phyloP scores from a whole-genome alignment of 2,797 vertebrate genomes.

The Rousettus madagascariensis region DNA sequence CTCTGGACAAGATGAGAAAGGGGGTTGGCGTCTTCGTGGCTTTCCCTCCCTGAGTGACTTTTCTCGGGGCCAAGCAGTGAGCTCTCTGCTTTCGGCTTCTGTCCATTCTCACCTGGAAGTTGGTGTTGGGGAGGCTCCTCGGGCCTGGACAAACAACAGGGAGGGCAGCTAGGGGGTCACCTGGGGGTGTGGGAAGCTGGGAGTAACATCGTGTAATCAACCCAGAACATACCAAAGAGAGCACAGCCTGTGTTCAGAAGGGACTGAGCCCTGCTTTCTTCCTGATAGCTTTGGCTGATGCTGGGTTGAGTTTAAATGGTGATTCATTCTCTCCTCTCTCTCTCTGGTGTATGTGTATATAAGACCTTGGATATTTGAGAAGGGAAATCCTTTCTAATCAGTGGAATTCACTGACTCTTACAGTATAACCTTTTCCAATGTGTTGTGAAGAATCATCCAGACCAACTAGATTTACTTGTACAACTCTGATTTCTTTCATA shows the following conservation, averaged over 20 bases:
- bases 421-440: conserved; percentile 43
- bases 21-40: background rate
- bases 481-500: conserved; percentile 26
- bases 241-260: conserved; percentile 64
- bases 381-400: conserved; percentile 83
- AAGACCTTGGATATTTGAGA: conserved; percentile 83
- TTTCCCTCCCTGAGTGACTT: fast-evolving
- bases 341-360: conserved; percentile 72
- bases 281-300: conserved; percentile 61
- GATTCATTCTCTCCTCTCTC: conserved; percentile 8
- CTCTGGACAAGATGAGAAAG: background rate
- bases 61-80: background rate
- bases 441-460: conserved; percentile 5
- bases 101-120: background rate
- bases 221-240: background rate
- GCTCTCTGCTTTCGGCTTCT: background rate
- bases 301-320: conserved; percentile 60
- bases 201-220: background rate
- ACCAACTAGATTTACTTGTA: conserved; percentile 6
- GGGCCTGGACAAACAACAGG: background rate
- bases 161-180: background rate
- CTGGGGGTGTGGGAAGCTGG: background rate
- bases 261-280: conserved; percentile 56
- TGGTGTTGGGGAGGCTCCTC: background rate
- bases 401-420: conserved; percentile 80